Percentiles rank a stretch among this genome's conserved stretches.
These are phyloP conservation scores for Podabrus alpinus DNA, from an alignment of 2,888 invertebrate genomes.

Conservation along the genomic window DNA sequence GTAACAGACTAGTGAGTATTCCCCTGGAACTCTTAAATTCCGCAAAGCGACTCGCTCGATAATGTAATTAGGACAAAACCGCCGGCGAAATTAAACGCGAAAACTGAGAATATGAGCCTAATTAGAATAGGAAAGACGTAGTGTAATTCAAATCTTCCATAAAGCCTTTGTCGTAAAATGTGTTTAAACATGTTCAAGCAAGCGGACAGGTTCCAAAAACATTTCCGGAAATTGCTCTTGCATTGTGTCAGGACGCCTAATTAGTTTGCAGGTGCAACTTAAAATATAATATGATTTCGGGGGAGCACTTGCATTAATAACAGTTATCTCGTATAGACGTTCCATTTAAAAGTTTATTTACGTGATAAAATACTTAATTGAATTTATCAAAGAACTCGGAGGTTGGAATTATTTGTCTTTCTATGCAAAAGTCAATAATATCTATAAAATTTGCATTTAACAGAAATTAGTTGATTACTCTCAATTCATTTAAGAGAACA, in stretches of 20 bases:
- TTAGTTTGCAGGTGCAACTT: slow-evolving; percentile 24
- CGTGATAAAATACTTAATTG: background rate
- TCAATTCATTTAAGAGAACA: background rate
- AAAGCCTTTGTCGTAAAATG: slow-evolving; percentile 37
- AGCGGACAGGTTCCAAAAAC: slow-evolving; percentile 22
- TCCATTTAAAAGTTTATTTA: background rate
- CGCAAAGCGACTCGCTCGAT: slow-evolving; percentile 51
- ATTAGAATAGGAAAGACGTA: slow-evolving; percentile 58
- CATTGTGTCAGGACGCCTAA: slow-evolving; percentile 18
- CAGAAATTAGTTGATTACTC: background rate
- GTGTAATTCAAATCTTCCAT: slow-evolving; percentile 37
- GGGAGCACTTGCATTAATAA: background rate
- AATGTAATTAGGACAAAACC: slow-evolving; percentile 61
- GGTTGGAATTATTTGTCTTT: background rate
- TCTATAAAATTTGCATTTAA: background rate
- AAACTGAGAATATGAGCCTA: slow-evolving; percentile 66
- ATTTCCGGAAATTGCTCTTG: slow-evolving; percentile 25
- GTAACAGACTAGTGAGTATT: slow-evolving; percentile 25
- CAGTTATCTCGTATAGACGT: background rate
- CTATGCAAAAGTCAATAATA: background rate
- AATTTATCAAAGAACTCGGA: background rate
- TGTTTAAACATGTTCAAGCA: slow-evolving; percentile 32
- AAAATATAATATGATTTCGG: slow-evolving; percentile 12
- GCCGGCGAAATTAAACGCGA: slow-evolving; percentile 64
- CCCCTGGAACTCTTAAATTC: slow-evolving; percentile 32